Conservation (phyloP, 2,113 vertebrate genomes). For the Triplophysa tibetana region DNA sequence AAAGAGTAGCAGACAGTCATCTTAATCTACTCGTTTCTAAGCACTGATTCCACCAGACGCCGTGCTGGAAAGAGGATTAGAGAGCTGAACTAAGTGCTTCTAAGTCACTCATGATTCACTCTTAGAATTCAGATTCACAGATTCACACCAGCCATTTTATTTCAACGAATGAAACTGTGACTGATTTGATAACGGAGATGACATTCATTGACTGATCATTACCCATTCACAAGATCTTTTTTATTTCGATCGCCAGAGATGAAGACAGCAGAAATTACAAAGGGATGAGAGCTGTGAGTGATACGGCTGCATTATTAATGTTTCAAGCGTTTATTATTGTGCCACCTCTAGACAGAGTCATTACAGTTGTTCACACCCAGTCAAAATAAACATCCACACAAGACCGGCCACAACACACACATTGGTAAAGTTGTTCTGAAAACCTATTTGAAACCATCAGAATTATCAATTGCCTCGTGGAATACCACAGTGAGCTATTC, state of each 20-base stretch:
- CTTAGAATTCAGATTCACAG: slow-evolving; percentile 17
- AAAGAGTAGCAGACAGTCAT: not conserved
- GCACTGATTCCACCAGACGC: not conserved
- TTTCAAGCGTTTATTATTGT: slow-evolving; percentile 19
- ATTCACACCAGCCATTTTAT: not conserved
- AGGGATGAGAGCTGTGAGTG: not conserved
- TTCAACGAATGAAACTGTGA: not conserved
- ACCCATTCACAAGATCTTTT: not conserved
- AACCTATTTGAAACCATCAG: not conserved
- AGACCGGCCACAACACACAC: not conserved
- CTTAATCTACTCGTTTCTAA: slow-evolving; percentile 21
- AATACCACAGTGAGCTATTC: not conserved
- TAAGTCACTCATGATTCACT: slow-evolving; percentile 25
- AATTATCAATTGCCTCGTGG: not conserved
- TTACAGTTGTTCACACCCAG: slow-evolving; percentile 12
- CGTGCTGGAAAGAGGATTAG: slow-evolving; percentile 31
- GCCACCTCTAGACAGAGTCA: slow-evolving; percentile 18
- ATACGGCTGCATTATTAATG: slow-evolving; percentile 16
- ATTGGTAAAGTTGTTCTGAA: not conserved
- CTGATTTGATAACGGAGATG: slow-evolving; percentile 19
- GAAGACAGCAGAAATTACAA: slow-evolving; percentile 19
- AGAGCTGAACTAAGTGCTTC: not conserved
- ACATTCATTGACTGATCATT: slow-evolving; percentile 1
- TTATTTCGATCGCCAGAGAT: slow-evolving; percentile 1
- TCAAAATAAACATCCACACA: slow-evolving; percentile 25